A percentile compares a stretch with the other conserved stretches of the same genome.
phyloP scores from a whole-genome alignment of 2,888 invertebrate species.

The Sarcophaga rosellei region DNA sequence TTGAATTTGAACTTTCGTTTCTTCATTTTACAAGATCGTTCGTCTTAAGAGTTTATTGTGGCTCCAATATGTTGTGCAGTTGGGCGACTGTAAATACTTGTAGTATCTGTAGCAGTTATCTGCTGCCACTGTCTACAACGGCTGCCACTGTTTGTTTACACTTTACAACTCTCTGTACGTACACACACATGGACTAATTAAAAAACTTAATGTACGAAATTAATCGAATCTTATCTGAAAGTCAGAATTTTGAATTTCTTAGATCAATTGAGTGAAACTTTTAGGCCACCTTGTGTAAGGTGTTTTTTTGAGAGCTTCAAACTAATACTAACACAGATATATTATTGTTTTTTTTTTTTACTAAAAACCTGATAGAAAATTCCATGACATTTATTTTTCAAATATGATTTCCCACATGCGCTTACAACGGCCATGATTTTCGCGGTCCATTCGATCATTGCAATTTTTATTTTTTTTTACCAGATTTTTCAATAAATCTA shows the following conservation, averaged over 20 bases:
- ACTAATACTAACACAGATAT: no score
- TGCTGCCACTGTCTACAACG: neutral
- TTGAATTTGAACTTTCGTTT: slow-evolving; percentile 67
- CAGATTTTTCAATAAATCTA: no score
- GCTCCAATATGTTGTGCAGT: neutral
- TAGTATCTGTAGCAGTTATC: neutral
- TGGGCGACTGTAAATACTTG: neutral
- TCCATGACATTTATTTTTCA: no score
- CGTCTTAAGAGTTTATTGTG: slow-evolving; percentile 1
- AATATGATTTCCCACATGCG: no score
- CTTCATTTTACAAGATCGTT: slow-evolving; percentile 38
- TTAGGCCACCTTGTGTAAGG: neutral
- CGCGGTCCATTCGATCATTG: no score
- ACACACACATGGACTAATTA: neutral
- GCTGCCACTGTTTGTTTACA: neutral
- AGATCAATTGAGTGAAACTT: no score
- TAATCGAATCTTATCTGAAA: neutral
- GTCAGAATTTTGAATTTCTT: no score
- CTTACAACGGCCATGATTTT: no score
- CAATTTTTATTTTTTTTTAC: no score
- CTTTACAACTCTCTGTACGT: neutral
- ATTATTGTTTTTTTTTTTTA: no score
- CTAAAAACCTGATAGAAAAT: no score
- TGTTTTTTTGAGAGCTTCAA: neutral
- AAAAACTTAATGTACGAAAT: neutral